Conservation (phyloP, 2,888 invertebrate species). For the Monochamus alternatus region DNA sequence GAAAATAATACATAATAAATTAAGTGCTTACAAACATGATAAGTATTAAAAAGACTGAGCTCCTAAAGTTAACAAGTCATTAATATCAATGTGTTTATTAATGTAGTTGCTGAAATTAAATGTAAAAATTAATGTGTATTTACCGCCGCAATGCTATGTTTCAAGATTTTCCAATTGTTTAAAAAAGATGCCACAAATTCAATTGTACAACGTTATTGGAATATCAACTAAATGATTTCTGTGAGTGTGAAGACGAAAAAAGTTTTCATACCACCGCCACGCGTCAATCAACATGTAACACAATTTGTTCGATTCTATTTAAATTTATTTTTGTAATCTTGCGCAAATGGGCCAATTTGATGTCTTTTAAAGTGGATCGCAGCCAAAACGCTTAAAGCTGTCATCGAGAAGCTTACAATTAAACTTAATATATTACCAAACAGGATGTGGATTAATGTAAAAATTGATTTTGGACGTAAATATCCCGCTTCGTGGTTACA, state of each 20-base stretch:
- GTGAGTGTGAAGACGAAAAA: neutral
- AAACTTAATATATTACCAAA: neutral
- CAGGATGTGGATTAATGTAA: neutral
- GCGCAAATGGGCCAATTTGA: neutral
- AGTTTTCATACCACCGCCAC: neutral
- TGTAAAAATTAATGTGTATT: no score
- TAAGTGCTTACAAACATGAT: no score
- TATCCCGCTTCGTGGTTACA: no score
- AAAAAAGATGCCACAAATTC: no score
- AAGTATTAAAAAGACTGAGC: no score
- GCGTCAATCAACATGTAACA: conserved; percentile 51
- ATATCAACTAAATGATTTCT: neutral
- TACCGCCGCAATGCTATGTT: no score
- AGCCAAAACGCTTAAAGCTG: neutral
- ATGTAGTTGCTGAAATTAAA: no score
- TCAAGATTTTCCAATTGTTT: no score
- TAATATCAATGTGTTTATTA: no score
- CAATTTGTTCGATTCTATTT: conserved; percentile 35
- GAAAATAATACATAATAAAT: no score
- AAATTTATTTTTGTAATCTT: conserved; percentile 11
- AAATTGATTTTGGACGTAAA: neutral
- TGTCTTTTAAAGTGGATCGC: neutral
- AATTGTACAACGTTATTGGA: no score
- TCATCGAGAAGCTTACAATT: neutral
- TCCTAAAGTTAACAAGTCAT: no score